Evolutionary conservation across 2,797 vertebrate genomes (phyloP), one percentile per base, ranked within the genome.

Genomic region (Pygocentrus nattereri): DNA sequence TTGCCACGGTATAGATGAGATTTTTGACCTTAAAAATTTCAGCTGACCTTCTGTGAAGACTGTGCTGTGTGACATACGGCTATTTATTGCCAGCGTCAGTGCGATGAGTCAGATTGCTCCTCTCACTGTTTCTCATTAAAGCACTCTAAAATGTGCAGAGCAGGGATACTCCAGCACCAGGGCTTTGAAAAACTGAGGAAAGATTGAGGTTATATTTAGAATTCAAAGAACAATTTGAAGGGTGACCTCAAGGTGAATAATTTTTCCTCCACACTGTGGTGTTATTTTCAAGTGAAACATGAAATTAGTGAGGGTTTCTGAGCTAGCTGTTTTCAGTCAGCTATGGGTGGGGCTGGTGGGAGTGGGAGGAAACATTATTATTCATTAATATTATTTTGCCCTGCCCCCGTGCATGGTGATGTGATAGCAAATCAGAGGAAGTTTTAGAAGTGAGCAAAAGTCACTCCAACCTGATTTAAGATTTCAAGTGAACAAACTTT

Each of bases 1-100:
- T 74, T 59, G 64, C 69, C 15, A 21, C 49, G 23, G 59, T 68
- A 80, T 74, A 78, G 52, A 61, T n/a, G 59, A 30, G 79, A 82
- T 82, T 25, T 82, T 78, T 74, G 50, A 77, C 54, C 27, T 27
- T 44, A 50, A 76, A 72, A 56, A 85, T 80, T 73, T 49, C 30
- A 50, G 23, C 59, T 82, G 69, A 88, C 84, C 74, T 64, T 65
- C 78, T 80, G 70, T 75, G 50, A 74, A 41, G 84, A 77, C 69
- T 62, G 30, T 47, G 85, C 5, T 31, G 56, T 62, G 59, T 65
- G 61, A 76, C 61, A 76, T 50, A 11, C 23, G 52, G 27, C 25
- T 50, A 47, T 64, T 65, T 76, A 50, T 65, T 52, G 21, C 18
- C 41, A 31, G 74, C 12, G 13, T 64, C 18, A 21, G 11, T 65